Percentiles rank a stretch among this genome's conserved stretches.
Conservation (phyloP, 2,888 invertebrate genomes). For the Mechanitis mazaeus region DNA sequence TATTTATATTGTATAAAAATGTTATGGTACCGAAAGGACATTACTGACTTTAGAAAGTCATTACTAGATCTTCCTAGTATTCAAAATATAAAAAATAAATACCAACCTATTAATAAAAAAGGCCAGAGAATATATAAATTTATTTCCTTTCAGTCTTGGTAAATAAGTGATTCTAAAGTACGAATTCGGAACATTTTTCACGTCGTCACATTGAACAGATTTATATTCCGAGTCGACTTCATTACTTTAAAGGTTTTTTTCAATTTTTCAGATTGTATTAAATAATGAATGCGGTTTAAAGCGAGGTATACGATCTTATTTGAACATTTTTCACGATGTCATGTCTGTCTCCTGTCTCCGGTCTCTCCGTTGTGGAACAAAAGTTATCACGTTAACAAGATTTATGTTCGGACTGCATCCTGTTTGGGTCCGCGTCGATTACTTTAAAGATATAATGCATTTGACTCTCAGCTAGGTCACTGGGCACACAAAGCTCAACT, state of each 20-base stretch:
- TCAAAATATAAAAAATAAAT: background rate
- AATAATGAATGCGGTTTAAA: conserved; percentile 32
- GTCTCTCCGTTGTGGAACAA: conserved; percentile 40
- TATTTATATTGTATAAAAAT: no score
- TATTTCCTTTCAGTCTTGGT: conserved; percentile 27
- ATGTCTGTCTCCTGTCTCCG: conserved; percentile 47
- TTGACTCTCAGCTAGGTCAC: conserved; percentile 19
- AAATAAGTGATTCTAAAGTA: conserved; percentile 35
- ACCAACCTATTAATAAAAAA: conserved; percentile 6
- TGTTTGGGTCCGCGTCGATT: conserved; percentile 30
- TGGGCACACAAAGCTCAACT: background rate
- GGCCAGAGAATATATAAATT: conserved; percentile 25
- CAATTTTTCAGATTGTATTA: conserved; percentile 30
- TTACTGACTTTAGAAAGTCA: no score
- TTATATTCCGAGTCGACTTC: conserved; percentile 44
- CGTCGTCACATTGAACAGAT: conserved; percentile 47
- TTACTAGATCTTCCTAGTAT: no score
- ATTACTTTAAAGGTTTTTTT: conserved; percentile 43
- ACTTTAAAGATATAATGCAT: conserved; percentile 29
- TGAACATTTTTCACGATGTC: conserved; percentile 49
- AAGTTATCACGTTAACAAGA: conserved; percentile 47
- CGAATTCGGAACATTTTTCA: conserved; percentile 48
- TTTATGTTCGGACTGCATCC: conserved; percentile 42
- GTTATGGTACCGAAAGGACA: no score
- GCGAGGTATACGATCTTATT: conserved; percentile 24